These are phyloP conservation scores for Oeneis ivallda DNA, from an alignment of 2,888 invertebrate species.

Conservation along the genomic window DNA sequence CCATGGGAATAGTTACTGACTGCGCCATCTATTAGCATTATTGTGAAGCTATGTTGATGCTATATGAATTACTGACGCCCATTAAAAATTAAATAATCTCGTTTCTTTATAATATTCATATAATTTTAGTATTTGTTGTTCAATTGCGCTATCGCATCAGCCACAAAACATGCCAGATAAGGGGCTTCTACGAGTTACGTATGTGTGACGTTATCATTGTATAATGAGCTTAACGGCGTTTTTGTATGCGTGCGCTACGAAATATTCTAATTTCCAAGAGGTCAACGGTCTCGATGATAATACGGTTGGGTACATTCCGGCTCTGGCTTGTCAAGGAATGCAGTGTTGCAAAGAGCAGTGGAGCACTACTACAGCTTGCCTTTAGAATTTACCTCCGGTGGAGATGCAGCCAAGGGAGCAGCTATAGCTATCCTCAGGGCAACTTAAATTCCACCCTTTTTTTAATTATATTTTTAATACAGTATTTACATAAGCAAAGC, in stretches of 20 bases:
- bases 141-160: constrained; percentile 43
- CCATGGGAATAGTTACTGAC: too few species aligned
- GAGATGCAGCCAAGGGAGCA: constrained; percentile 88
- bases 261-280: constrained; percentile 50
- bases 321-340: constrained; percentile 88
- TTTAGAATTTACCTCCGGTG: constrained; percentile 85
- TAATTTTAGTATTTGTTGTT: too few species aligned
- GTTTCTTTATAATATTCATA: too few species aligned
- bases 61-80: too few species aligned
- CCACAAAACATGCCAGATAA: constrained; percentile 70
- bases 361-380: constrained; percentile 86
- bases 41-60: too few species aligned
- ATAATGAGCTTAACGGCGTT: constrained; percentile 49
- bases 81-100: too few species aligned
- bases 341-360: constrained; percentile 87
- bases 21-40: too few species aligned
- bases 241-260: constrained; percentile 61
- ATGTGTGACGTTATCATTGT: constrained; percentile 62
- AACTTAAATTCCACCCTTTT: not conserved
- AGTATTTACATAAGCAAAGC: too few species aligned
- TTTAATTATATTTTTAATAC: too few species aligned
- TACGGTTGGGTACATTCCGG: constrained; percentile 75
- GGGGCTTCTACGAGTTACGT: constrained; percentile 47
- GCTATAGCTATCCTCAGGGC: constrained; percentile 79
- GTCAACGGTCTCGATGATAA: constrained; percentile 73